phyloP scores from a whole-genome alignment of 1,140 invertebrate species.

The Propsilocerus akamusi region DNA sequence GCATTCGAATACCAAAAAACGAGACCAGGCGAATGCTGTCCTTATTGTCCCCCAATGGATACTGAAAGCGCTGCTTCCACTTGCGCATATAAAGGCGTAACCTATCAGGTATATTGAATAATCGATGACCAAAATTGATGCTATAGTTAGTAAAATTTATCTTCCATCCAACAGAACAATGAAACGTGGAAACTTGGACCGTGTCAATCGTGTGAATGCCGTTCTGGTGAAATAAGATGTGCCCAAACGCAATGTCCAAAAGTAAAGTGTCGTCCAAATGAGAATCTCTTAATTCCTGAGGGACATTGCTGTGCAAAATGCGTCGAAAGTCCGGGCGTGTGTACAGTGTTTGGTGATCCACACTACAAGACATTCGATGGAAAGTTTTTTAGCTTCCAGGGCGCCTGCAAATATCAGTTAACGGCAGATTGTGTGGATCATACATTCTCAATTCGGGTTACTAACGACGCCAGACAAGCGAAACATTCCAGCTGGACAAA shows the following conservation, averaged over 20 bases:
- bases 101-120: conserved; percentile 38
- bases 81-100: conserved; percentile 39
- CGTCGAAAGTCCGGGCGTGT: conserved; percentile 72
- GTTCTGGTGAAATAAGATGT: conserved; percentile 59
- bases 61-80: conserved; percentile 38
- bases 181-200: conserved; percentile 68
- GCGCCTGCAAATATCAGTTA: conserved; percentile 77
- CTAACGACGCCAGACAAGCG: conserved; percentile 64
- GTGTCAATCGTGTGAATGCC: conserved; percentile 70
- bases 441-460: conserved; percentile 71
- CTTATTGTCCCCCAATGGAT: conserved; percentile 34
- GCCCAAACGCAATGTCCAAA: conserved; percentile 53
- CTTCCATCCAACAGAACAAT: conserved; percentile 42
- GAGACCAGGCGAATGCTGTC: conserved; percentile 53
- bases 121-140: conserved; percentile 1
- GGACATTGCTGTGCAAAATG: conserved; percentile 77
- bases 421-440: conserved; percentile 58
- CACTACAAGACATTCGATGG: conserved; percentile 90
- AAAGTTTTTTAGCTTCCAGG: conserved; percentile 78
- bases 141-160: conserved; percentile 6
- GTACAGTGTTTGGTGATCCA: conserved; percentile 82
- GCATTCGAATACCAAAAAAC: conserved; percentile 44
- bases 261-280: conserved; percentile 48
- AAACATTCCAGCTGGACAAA: conserved; percentile 72
- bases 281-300: conserved; percentile 43